Base-by-base conservation (phyloP, 2,888 invertebrate genomes). In the Mimumesa dahlbomi region DNA sequence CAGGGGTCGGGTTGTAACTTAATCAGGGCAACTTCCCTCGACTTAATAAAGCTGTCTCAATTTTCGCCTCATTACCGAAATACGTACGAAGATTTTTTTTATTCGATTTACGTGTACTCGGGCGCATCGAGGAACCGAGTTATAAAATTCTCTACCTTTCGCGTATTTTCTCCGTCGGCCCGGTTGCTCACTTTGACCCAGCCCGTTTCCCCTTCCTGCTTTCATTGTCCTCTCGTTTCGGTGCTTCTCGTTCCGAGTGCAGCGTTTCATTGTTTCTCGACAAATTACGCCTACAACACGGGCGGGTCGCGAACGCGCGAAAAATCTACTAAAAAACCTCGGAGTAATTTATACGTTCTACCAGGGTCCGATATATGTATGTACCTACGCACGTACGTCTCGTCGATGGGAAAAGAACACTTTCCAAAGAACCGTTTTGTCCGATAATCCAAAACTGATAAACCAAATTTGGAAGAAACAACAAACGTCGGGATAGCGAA, bases 41-140 rank as follows among this genome's bases (percentile, higher is more conserved):
- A 84, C 82, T 87, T 88, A 88, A 88, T 88, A 87, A 88, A 88
- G 84, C 87, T 86, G 84, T 86, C 87, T 86, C 86, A 85, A 87
- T 88, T 88, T 87, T 88, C 87, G 82, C 86, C 86, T 87, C 87
- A 87, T 88, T 87, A 87, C 84, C 80, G 78, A 74, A 75, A 73
- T 75, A 68, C 75, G 67, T 56, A 62, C 75, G 75, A 77, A 79
- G 81, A 77, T 84, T 86, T 85, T 85, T 25, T 84, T 84, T 76
- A 84, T 79, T 85, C 77, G 75, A 86, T 84, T 84, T 79, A 19
- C 34, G 18, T 29, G 42, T 29, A 46, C 42, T 62, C 61, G 19
- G 61, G 3, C 42, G 16, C 0, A 5, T n/a, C n/a, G n/a, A n/a
- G n/a, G n/a, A n/a, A n/a, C n/a, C n/a, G n/a, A n/a, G n/a, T n/a